Evolutionary conservation across 2,888 invertebrate species (phyloP).

Genomic region (Acrocyrtus sp.): DNA sequence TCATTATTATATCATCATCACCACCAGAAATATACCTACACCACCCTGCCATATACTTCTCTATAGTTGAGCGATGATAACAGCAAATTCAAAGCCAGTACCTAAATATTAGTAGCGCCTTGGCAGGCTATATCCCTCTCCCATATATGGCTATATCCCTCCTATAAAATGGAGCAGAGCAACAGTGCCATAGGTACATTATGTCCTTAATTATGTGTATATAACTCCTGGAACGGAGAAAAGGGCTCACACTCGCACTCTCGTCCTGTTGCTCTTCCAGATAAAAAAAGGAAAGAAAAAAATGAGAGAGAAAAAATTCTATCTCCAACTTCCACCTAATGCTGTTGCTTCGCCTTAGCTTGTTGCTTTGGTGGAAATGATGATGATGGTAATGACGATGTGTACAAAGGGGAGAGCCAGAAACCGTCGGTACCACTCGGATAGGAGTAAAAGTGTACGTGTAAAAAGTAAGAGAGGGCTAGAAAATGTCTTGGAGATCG

Average conservation of each 20-base stretch:
- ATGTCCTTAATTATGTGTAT: too few species aligned
- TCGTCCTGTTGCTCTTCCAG: background rate
- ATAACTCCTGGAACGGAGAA: background rate
- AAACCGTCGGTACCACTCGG: conserved; percentile 40
- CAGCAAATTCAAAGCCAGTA: background rate
- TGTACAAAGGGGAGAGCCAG: conserved; percentile 16
- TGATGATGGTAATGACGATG: conserved; percentile 13
- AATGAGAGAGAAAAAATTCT: background rate
- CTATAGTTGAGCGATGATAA: background rate
- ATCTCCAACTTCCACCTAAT: conserved; percentile 15
- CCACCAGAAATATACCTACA: background rate
- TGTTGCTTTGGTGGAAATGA: conserved; percentile 28
- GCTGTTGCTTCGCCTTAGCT: conserved; percentile 44
- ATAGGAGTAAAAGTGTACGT: background rate
- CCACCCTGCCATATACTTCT: too few species aligned
- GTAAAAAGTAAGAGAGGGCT: too few species aligned
- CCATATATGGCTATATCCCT: background rate
- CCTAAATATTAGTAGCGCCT: background rate
- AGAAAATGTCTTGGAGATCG: conserved; percentile 30
- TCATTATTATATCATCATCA: background rate
- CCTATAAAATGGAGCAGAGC: background rate
- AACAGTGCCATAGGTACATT: background rate
- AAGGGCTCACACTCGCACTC: background rate
- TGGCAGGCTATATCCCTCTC: background rate
- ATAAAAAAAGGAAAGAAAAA: background rate